Evolutionary conservation across 2,888 invertebrate genomes (phyloP).

Genomic region (Cetonia aurata): DNA sequence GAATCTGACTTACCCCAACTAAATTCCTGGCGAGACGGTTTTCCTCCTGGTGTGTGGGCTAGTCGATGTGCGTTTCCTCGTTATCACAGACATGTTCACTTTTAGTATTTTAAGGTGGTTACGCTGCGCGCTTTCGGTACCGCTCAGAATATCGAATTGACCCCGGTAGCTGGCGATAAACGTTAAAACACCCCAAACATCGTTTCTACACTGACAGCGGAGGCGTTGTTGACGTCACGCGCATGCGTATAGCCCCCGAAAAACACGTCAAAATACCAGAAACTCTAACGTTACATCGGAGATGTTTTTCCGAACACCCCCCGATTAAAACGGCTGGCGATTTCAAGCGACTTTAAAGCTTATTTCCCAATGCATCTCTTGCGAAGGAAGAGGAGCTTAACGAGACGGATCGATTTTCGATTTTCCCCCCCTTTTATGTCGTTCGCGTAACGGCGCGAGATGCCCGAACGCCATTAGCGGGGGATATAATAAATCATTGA

Average conservation of each 20-base stretch:
- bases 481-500: conserved; percentile 51
- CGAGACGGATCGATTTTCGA: not conserved
- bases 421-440: not conserved
- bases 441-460: not conserved
- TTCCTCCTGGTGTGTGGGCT: conserved; percentile 32
- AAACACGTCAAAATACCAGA: conserved; percentile 37
- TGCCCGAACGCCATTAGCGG: not conserved
- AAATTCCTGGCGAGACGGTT: conserved; percentile 29
- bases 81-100: conserved; percentile 61
- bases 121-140: conserved; percentile 35
- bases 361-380: not conserved
- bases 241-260: conserved; percentile 50
- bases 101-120: conserved; percentile 31
- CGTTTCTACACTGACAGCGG: conserved; percentile 63
- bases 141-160: conserved; percentile 46
- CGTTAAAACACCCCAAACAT: conserved; percentile 57
- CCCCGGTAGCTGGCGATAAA: conserved; percentile 48
- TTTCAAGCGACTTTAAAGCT: not conserved
- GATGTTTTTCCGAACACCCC: conserved; percentile 17
- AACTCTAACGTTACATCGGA: conserved; percentile 30
- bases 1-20: conserved; percentile 33
- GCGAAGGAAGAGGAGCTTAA: not conserved
- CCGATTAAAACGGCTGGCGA: conserved; percentile 5
- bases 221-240: conserved; percentile 64
- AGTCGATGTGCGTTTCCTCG: conserved; percentile 40